A percentile compares a stretch with the other conserved stretches of the same genome.
Conservation (phyloP, 2,797 vertebrate genomes). For the Phalloptychus januarius region DNA sequence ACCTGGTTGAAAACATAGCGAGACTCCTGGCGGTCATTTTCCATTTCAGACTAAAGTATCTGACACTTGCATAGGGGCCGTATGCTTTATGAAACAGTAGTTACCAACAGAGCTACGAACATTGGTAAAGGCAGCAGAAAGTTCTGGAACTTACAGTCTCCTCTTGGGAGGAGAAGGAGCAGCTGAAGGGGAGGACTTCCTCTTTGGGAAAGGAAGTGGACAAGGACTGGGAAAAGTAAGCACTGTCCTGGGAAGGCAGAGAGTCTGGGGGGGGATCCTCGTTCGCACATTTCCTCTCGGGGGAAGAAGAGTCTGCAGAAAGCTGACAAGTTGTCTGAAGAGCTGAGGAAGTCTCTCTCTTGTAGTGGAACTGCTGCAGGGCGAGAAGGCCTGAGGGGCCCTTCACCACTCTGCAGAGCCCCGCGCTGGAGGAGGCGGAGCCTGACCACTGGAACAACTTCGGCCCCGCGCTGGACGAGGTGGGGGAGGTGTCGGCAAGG, state of each 20-base stretch:
- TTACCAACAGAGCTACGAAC: neutral
- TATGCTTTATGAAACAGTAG: too few relatives aligned
- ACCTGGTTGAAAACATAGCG: neutral
- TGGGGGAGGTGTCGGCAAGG: conserved; percentile 5
- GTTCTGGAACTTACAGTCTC: conserved; percentile 46
- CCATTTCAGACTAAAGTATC: neutral
- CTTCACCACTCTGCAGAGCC: conserved; percentile 36
- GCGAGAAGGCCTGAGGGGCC: conserved; percentile 39
- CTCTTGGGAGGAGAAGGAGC: conserved; percentile 1
- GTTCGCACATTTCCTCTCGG: conserved; percentile 27
- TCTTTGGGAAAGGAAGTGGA: conserved; percentile 36
- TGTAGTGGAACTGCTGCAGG: conserved; percentile 80
- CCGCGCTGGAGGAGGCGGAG: conserved; percentile 22
- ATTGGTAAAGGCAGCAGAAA: neutral
- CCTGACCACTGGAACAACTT: conserved; percentile 82
- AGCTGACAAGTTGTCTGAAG: neutral
- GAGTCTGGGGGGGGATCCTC: conserved; percentile 49
- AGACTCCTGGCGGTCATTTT: neutral
- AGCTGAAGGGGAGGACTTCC: conserved; percentile 19
- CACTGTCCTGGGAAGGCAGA: conserved; percentile 74
- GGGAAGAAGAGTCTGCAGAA: conserved; percentile 13
- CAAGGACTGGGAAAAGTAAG: conserved; percentile 78
- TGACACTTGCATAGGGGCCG: neutral
- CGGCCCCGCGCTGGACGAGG: conserved; percentile 53
- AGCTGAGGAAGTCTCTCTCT: conserved; percentile 46